A percentile compares a stretch with the other conserved stretches of the same genome.
phyloP scores from a whole-genome alignment of 2,888 invertebrate genomes.

The Cataglyphis albicans region DNA sequence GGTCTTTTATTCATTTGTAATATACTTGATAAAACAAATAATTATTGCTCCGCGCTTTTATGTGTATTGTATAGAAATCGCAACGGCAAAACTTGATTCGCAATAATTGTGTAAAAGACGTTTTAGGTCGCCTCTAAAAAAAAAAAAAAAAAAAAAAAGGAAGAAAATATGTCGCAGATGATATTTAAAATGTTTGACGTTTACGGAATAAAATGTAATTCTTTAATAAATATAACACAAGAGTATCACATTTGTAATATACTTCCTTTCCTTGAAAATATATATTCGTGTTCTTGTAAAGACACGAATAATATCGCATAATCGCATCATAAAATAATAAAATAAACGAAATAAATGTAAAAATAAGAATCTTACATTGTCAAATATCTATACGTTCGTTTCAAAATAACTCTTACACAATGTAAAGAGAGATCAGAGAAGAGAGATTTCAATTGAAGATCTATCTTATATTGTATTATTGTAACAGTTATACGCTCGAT shows the following conservation, averaged over 20 bases:
- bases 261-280: not conserved
- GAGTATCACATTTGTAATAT: slow-evolving; percentile 25
- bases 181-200: not conserved
- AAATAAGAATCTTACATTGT: not conserved
- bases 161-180: not conserved
- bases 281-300: not conserved
- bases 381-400: not conserved
- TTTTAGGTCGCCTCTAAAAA: not conserved
- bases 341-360: not conserved
- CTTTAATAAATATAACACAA: slow-evolving; percentile 32
- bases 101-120: not conserved
- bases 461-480: slow-evolving; percentile 71
- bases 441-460: slow-evolving; percentile 22
- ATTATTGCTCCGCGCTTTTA: slow-evolving; percentile 7
- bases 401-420: not conserved
- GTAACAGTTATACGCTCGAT: slow-evolving; percentile 72
- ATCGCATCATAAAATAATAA: not conserved
- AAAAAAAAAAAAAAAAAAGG: not conserved
- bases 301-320: not conserved
- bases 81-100: not conserved
- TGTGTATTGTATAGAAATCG: not conserved
- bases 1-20: slow-evolving; percentile 52
- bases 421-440: slow-evolving; percentile 5
- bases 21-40: slow-evolving; percentile 35
- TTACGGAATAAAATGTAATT: slow-evolving; percentile 15